Evolutionary conservation across 2,113 vertebrate species (phyloP).

Genomic region (Galeopterus variegatus): DNA sequence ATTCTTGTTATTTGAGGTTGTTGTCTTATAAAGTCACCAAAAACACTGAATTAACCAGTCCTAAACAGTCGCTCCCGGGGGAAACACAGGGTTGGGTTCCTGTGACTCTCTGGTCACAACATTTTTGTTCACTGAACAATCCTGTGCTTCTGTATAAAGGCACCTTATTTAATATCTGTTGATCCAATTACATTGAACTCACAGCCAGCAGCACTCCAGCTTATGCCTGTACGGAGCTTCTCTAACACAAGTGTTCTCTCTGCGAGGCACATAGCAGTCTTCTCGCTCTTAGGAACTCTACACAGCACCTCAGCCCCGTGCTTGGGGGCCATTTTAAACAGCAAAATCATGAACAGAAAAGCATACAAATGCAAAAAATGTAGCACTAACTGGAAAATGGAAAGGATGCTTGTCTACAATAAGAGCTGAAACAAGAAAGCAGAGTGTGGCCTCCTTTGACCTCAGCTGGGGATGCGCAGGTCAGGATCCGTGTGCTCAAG

Average conservation of each 20-base stretch:
- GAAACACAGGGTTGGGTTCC: not conserved
- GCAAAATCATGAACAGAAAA: not conserved
- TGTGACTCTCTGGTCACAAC: too few relatives aligned
- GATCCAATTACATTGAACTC: not conserved
- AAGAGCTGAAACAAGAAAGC: too few relatives aligned
- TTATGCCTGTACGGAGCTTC: not conserved
- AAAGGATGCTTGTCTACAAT: not conserved
- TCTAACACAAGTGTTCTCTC: not conserved
- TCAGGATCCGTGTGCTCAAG: too few relatives aligned
- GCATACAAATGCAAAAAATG: not conserved
- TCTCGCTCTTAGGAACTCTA: rapidly evolving
- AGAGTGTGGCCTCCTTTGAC: not conserved
- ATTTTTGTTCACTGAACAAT: not conserved
- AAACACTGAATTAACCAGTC: rapidly evolving
- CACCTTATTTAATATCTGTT: not conserved
- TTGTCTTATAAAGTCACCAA: too few relatives aligned
- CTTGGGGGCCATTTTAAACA: not conserved
- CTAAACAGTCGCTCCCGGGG: rapidly evolving
- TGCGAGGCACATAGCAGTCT: not conserved
- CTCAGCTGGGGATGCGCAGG: not conserved
- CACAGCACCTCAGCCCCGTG: too few relatives aligned
- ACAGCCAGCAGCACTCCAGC: not conserved
- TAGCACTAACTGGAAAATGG: not conserved
- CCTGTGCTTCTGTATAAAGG: not conserved
- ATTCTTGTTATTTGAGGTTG: rapidly evolving